A percentile compares a stretch with the other conserved stretches of the same genome.
These are phyloP conservation scores for Excalfactoria chinensis DNA, from an alignment of 2,113 vertebrate species.

Conservation along the genomic window DNA sequence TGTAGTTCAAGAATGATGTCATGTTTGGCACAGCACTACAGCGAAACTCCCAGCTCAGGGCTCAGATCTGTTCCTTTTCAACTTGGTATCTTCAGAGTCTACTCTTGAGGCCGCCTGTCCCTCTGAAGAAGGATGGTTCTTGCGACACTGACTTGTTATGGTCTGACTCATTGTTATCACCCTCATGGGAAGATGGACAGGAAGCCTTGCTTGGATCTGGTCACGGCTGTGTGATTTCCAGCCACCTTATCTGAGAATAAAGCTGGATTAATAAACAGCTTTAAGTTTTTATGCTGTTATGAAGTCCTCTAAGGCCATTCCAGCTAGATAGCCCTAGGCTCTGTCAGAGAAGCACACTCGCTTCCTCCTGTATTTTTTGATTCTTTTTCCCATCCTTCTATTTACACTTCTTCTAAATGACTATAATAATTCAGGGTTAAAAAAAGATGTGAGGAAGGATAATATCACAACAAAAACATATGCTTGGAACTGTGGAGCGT, in stretches of 20 bases:
- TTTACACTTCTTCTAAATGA: neutral
- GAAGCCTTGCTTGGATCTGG: neutral
- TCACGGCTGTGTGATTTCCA: conserved; percentile 10
- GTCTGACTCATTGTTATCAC: neutral
- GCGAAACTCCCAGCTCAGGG: conserved; percentile 57
- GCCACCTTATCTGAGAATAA: neutral
- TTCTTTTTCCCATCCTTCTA: neutral
- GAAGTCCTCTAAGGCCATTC: conserved; percentile 10
- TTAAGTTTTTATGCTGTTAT: neutral
- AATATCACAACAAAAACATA: neutral
- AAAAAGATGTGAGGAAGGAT: neutral
- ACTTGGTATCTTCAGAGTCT: neutral
- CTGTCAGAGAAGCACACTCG: neutral
- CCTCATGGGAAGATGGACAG: neutral
- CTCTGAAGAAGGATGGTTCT: neutral
- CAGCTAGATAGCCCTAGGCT: neutral
- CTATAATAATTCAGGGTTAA: neutral
- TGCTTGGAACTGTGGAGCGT: neutral
- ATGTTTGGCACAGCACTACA: conserved; percentile 68
- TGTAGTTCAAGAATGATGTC: conserved; percentile 77
- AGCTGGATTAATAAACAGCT: conserved; percentile 7
- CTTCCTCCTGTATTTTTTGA: neutral
- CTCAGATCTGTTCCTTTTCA: conserved; percentile 65
- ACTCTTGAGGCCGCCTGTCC: neutral
- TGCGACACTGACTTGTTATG: conserved; percentile 33